Base-by-base conservation (phyloP, 2,797 vertebrate genomes). In the Thunnus albacares region DNA sequence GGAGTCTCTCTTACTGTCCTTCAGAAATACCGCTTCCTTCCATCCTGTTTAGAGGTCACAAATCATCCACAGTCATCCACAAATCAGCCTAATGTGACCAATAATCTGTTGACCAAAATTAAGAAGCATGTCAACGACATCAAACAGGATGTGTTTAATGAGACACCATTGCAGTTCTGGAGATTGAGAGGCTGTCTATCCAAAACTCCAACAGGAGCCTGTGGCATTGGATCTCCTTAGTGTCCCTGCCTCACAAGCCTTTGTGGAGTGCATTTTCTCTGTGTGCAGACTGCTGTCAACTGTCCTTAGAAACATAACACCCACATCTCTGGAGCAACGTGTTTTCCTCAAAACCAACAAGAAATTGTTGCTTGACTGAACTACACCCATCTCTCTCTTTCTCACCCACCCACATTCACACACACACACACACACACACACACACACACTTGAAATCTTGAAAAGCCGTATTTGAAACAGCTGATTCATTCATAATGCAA, bases 161-260 rank as follows among this genome's bases (percentile, higher is more conserved):
- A 64, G 3, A 78, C 22, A 13, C 52, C 17, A n/a, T 2, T 43
- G 53, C 22, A 71, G 1, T 78, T 58, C 75, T 70, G 41, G 58
- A 70, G 58, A 20, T 71, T 53, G 68, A 59, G 28, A 28, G 14
- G 9, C 24, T 55, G 35, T 72, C 26, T 45, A 71, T 71, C 41
- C 55, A 53, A 53, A 72, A 73, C 49, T 73, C 58, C 49, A 24
- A 24, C 24, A 24, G 24, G 24, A 24, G 24, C 56, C 49, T n/a
- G 17, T 69, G 38, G 71, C 64, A n/a, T 38, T 73, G 1, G 62
- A 67, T n/a, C 0, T 74, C 0, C 51, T 74, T 20, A 74, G 57
- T 56, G 63, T 49, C 63, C 64, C 63, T 74, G 63, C 70, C 49
- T 68, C 63, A n/a, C 51, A 80, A 68, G 58, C 57, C 47, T 80